A percentile compares a stretch with the other conserved stretches of the same genome.
Evolutionary conservation across 2,797 vertebrate species (phyloP).

Genomic region (Siniperca obscura): DNA sequence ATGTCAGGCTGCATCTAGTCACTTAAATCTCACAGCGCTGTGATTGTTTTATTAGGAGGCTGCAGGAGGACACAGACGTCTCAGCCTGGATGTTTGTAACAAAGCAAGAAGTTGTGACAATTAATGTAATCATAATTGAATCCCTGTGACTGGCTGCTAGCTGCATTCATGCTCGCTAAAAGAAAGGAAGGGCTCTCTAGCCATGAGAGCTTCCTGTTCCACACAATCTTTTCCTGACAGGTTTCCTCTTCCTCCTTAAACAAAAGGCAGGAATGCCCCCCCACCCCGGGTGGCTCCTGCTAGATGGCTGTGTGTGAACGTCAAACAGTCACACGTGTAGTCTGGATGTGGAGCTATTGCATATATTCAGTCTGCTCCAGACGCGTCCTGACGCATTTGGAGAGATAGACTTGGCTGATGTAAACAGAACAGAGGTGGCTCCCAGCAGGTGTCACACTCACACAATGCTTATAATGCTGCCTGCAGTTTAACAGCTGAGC

Average conservation of each 20-base stretch:
- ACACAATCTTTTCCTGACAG: slow-evolving; percentile 97
- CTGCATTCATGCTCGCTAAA: slow-evolving; percentile 86
- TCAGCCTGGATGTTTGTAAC: slow-evolving; percentile 42
- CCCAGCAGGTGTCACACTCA: slow-evolving; percentile 81
- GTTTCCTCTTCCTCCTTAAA: slow-evolving; percentile 97
- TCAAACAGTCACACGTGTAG: slow-evolving; percentile 77
- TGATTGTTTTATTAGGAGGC: slow-evolving; percentile 43
- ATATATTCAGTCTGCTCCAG: slow-evolving; percentile 55
- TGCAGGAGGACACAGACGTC: slow-evolving; percentile 25
- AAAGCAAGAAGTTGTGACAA: slow-evolving; percentile 52
- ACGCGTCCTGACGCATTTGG: slow-evolving; percentile 75
- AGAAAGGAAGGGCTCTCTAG: slow-evolving; percentile 90
- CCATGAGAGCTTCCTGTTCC: slow-evolving; percentile 94
- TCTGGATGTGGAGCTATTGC: slow-evolving; percentile 68
- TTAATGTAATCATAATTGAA: slow-evolving; percentile 65
- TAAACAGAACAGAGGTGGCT: slow-evolving; percentile 72
- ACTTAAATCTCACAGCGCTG: slow-evolving; percentile 55
- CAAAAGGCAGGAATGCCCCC: slow-evolving; percentile 89
- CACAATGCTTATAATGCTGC: slow-evolving; percentile 63
- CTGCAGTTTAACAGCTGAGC: slow-evolving; percentile 25
- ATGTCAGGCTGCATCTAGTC: slow-evolving; percentile 71
- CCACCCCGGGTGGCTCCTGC: slow-evolving; percentile 71
- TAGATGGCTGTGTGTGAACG: slow-evolving; percentile 66
- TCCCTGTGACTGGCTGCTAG: slow-evolving; percentile 87
- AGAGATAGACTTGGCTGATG: slow-evolving; percentile 62